A percentile compares a stretch with the other conserved stretches of the same genome.
Evolutionary conservation across 2,888 invertebrate genomes (phyloP).

Genomic region (Melanotus villosus): DNA sequence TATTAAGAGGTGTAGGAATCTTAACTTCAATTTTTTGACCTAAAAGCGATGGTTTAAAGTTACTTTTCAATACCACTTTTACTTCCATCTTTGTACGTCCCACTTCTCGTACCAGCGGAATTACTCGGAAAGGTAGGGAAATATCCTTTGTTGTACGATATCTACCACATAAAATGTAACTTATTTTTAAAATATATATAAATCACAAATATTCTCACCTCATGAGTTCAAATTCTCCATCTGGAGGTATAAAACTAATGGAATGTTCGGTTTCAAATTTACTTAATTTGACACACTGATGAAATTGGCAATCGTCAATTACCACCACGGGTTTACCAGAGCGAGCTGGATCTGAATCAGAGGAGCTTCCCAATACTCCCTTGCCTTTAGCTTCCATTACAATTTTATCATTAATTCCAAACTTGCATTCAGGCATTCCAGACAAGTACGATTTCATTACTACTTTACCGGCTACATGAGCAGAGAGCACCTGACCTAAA

Average conservation of each 20-base stretch:
- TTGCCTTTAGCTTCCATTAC: constrained; percentile 97
- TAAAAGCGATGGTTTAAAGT: constrained; percentile 97
- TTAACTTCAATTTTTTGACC: constrained; percentile 99
- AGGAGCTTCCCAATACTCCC: constrained; percentile 77
- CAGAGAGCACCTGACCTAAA: constrained; percentile 95
- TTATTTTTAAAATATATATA: too few species aligned
- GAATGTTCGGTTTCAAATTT: constrained; percentile 99
- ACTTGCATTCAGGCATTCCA: constrained; percentile 99
- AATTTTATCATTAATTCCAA: constrained; percentile 99
- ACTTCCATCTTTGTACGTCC: constrained; percentile 99
- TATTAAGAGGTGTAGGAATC: constrained; percentile 98
- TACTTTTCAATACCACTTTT: constrained; percentile 98
- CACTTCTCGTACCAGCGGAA: constrained; percentile 97
- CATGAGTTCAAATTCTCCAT: constrained; percentile 99
- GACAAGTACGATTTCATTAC: constrained; percentile 99
- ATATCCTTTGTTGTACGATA: constrained; percentile 98
- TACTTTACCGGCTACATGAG: constrained; percentile 99
- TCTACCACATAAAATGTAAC: not conserved
- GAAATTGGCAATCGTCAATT: constrained; percentile 99
- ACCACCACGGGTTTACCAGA: constrained; percentile 99
- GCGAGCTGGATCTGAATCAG: constrained; percentile 82
- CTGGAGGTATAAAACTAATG: constrained; percentile 99
- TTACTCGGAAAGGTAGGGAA: constrained; percentile 98
- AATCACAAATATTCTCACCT: constrained; percentile 72
- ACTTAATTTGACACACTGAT: constrained; percentile 99